phyloP scores from a whole-genome alignment of 2,113 vertebrate genomes.

The Boleophthalmus pectinirostris region DNA sequence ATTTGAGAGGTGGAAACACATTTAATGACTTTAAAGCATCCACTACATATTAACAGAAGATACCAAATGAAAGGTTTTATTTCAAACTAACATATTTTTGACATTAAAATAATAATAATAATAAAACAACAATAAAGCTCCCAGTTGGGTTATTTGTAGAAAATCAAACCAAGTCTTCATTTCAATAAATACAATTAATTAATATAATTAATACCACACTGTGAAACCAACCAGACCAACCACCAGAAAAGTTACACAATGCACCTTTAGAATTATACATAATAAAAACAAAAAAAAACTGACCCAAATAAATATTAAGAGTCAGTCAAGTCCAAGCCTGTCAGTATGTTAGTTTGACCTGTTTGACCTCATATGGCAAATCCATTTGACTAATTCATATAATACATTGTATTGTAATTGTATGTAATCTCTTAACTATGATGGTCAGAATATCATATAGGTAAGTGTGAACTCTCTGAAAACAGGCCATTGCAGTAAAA shows the following conservation, averaged over 20 bases:
- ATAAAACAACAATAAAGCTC: background rate
- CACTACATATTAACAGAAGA: background rate
- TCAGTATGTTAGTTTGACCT: no score
- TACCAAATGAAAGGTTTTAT: background rate
- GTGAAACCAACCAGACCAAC: no score
- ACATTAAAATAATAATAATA: background rate
- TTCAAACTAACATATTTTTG: no score
- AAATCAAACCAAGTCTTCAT: background rate
- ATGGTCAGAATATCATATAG: background rate
- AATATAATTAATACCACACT: background rate
- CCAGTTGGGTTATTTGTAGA: background rate
- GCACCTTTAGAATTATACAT: no score
- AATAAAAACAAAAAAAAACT: no score
- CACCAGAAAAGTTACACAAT: no score
- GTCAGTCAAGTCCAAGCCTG: no score
- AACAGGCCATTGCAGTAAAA: slow-evolving; percentile 39
- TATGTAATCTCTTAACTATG: background rate
- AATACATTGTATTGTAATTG: no score
- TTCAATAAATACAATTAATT: background rate
- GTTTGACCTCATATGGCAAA: no score
- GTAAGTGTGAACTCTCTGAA: background rate
- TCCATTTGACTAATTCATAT: background rate
- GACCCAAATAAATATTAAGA: no score
- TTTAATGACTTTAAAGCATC: background rate
- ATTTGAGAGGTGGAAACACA: no score